These are phyloP conservation scores for Melinaea marsaeus DNA, from an alignment of 2,888 invertebrate species.

Conservation along the genomic window DNA sequence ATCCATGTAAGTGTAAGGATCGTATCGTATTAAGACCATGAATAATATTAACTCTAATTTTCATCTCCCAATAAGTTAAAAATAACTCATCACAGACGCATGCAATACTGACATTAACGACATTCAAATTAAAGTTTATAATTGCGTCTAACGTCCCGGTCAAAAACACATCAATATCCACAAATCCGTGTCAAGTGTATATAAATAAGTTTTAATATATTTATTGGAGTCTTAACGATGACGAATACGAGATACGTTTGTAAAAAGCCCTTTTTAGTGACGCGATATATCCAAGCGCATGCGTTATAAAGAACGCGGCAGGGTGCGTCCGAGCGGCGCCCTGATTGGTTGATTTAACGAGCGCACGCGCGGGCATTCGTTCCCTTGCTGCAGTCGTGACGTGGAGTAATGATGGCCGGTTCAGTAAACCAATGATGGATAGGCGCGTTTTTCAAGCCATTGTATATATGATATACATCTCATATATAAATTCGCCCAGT, in stretches of 20 bases:
- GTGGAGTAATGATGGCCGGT: constrained; percentile 63
- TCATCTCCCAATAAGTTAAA: constrained; percentile 50
- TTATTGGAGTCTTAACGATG: constrained; percentile 73
- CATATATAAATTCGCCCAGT: constrained; percentile 3
- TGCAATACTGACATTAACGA: constrained; percentile 40
- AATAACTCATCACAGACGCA: constrained; percentile 36
- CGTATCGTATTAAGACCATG: constrained; percentile 43
- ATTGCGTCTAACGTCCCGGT: constrained; percentile 36
- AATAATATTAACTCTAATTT: constrained; percentile 60
- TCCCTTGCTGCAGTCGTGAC: constrained; percentile 53
- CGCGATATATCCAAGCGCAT: constrained; percentile 69
- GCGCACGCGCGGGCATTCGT: constrained; percentile 56
- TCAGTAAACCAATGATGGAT: constrained; percentile 71
- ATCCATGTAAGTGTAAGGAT: constrained; percentile 25
- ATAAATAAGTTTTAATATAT: constrained; percentile 69
- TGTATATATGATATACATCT: constrained; percentile 43
- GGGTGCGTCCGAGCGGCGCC: constrained; percentile 64
- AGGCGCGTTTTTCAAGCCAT: constrained; percentile 69
- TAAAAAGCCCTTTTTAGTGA: constrained; percentile 69
- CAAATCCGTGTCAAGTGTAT: constrained; percentile 69
- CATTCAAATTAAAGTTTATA: constrained; percentile 41
- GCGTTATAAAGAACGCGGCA: constrained; percentile 70
- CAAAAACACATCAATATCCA: constrained; percentile 60
- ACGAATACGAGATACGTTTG: constrained; percentile 74
- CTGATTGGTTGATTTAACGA: constrained; percentile 68